Percentiles rank a stretch among this genome's conserved stretches.
Conservation (phyloP, 2,797 vertebrate genomes). For the Coilia nasus region DNA sequence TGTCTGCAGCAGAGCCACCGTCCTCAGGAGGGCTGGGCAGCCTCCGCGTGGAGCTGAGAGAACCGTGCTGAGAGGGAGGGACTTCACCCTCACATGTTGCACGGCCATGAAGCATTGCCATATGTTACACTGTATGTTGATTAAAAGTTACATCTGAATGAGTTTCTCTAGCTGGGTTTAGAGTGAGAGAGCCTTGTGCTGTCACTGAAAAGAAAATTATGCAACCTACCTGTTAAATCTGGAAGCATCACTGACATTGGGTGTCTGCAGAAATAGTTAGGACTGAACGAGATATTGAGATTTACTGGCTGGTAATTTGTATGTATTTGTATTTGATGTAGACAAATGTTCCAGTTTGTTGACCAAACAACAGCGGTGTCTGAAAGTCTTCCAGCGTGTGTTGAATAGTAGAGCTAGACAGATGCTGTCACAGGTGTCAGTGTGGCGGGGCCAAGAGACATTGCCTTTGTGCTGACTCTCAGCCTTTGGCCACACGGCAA, state of each 20-base stretch:
- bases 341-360: conserved; percentile 5
- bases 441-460: not conserved
- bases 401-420: not conserved
- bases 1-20: not conserved
- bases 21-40: not conserved
- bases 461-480: not conserved
- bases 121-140: not conserved
- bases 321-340: not conserved
- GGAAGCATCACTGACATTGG: not conserved
- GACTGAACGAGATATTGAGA: not conserved
- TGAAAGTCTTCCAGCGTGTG: not conserved
- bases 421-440: not conserved
- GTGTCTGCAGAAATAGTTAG: not conserved
- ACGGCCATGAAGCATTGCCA: not conserved
- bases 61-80: not conserved
- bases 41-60: not conserved
- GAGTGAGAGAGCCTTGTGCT: not conserved
- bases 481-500: not conserved
- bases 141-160: not conserved
- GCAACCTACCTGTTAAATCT: too few species aligned
- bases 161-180: not conserved
- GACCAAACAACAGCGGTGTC: not conserved
- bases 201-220: not conserved
- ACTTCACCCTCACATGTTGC: not conserved
- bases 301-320: not conserved